Evolutionary conservation across 2,888 invertebrate genomes (phyloP), one percentile per base, ranked within the genome.

Genomic region (Elysia crispata): DNA sequence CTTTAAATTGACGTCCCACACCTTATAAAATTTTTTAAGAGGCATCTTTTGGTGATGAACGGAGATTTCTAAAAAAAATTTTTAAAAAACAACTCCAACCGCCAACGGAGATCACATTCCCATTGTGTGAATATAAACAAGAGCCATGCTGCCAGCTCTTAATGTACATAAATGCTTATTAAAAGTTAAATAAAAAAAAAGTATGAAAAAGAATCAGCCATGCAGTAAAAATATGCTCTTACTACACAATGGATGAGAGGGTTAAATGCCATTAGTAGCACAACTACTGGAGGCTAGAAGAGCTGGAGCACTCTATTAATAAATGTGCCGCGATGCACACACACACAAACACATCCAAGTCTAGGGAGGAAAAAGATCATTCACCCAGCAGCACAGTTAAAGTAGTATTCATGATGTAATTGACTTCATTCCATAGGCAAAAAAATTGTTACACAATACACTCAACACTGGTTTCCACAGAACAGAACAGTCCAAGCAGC

Each of bases 401-500:
- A 11, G 41, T 41, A 41, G 41, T 41, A 11, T 3, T 41, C 41
- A 41, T 41, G 41, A 41, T 41, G 3, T 41, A 41, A 41, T 6
- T 41, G 41, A 41, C 41, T 33, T 79, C 74, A 79, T 74, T 79
- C 74, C 74, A 79, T 74, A 74, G 67, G 74, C 74, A 74, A 25
- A 41, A 41, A 41, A 41, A 50, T 69, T 64, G 28, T 79, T 20
- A 74, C 74, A 74, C 57, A 57, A 41, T 74, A 79, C 57, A 79
- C 33, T 74, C 57, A 66, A 67, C 41, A 41, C 41, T 41, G 41
- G 41, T 41, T 41, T 79, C 41, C 74, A 79, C 67, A 67, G 28
- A 79, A 50, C 67, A 57, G 50, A 33, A 79, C 79, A 67, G 72
- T 57, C 41, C 79, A 79, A 75, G 79, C 79, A 79, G 74, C 79